phyloP scores from a whole-genome alignment of 2,797 vertebrate species.

The Acridotheres tristis region DNA sequence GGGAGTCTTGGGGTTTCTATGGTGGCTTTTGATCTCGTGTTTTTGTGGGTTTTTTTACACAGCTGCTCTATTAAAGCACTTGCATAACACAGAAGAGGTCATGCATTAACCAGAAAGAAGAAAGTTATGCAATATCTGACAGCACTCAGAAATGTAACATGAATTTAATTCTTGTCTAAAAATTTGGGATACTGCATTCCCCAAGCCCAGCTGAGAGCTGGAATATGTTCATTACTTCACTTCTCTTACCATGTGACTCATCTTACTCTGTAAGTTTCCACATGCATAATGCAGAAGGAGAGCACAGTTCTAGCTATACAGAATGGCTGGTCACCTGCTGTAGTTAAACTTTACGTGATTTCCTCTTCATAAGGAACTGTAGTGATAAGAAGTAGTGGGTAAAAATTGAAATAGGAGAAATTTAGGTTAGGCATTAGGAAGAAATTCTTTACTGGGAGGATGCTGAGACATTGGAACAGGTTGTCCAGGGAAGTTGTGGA shows the following conservation, averaged over 20 bases:
- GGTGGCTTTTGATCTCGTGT: not conserved
- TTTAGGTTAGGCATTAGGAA: not conserved
- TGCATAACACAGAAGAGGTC: not conserved
- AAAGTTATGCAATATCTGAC: not conserved
- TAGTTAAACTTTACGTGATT: not conserved
- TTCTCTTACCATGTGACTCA: not conserved
- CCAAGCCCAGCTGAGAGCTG: not conserved
- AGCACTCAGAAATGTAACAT: not conserved
- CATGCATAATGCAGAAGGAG: not conserved
- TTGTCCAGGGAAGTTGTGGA: not conserved
- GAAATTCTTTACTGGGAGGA: not conserved
- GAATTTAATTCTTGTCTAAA: not conserved
- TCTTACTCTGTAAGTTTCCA: not conserved
- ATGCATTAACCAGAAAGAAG: not conserved
- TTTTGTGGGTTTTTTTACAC: not conserved
- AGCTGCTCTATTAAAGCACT: not conserved
- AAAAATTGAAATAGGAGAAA: not conserved
- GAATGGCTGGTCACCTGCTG: not conserved
- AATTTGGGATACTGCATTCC: not conserved
- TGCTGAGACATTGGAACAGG: not conserved
- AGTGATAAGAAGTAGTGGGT: not conserved
- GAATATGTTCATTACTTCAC: not conserved
- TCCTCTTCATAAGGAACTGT: not conserved
- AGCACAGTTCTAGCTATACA: not conserved
- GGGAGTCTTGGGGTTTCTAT: not conserved